A percentile compares a stretch with the other conserved stretches of the same genome.
Evolutionary conservation across 2,797 vertebrate species (phyloP).

Genomic region (Psittacula derbiana): DNA sequence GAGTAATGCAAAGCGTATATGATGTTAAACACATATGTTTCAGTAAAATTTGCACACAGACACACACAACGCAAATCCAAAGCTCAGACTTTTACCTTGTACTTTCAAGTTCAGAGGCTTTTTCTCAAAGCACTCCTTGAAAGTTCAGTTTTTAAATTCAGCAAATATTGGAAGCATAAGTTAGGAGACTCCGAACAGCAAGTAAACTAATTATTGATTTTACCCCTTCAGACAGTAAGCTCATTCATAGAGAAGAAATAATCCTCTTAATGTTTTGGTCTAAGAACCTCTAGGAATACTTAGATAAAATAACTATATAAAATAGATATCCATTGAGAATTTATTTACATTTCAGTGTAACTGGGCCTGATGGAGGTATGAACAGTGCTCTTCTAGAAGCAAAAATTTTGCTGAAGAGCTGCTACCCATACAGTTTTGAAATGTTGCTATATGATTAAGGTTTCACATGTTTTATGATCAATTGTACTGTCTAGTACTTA

Average conservation of each 20-base stretch:
- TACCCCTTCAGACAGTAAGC: constrained; percentile 38
- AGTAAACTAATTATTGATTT: constrained; percentile 65
- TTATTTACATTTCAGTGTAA: constrained; percentile 36
- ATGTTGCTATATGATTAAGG: background rate
- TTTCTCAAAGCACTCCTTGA: background rate
- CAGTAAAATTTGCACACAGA: background rate
- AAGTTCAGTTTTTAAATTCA: constrained; percentile 34
- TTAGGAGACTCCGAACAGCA: constrained; percentile 14
- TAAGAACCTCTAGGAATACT: constrained; percentile 52
- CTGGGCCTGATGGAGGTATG: background rate
- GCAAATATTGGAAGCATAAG: background rate
- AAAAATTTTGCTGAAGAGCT: background rate
- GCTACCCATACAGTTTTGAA: background rate
- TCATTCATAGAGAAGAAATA: constrained; percentile 62
- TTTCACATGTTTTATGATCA: background rate
- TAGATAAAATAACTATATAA: constrained; percentile 65
- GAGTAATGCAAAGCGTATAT: rapidly evolving
- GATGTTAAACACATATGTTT: rapidly evolving
- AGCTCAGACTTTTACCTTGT: background rate
- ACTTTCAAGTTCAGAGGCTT: background rate
- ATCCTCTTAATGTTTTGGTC: constrained; percentile 71
- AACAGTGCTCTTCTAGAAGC: background rate
- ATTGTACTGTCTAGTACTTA: background rate
- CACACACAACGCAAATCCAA: background rate
- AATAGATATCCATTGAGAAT: constrained; percentile 57